A percentile compares a stretch with the other conserved stretches of the same genome.
Conservation (phyloP, 2,113 vertebrate species). For the Nyctibius bracteatus region DNA sequence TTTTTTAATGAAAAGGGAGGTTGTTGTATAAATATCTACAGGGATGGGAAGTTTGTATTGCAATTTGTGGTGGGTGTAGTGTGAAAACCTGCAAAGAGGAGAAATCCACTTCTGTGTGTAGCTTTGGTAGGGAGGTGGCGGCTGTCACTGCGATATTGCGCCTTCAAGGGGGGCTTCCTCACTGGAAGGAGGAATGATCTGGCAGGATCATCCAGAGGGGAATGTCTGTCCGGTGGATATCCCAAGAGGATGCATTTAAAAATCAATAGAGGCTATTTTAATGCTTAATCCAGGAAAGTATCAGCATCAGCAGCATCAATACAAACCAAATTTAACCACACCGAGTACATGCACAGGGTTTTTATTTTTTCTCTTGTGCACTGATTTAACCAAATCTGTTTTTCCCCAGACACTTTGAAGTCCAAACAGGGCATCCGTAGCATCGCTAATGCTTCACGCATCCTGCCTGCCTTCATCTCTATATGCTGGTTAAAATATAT, state of each 20-base stretch:
- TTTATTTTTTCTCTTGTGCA: not conserved
- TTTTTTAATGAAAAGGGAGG: not conserved
- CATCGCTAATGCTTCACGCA: not conserved
- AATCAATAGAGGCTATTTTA: constrained; percentile 20
- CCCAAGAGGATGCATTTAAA: constrained; percentile 4
- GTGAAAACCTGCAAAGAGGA: not conserved
- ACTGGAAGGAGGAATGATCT: too few species aligned
- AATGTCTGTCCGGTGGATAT: not conserved
- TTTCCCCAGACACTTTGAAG: not conserved
- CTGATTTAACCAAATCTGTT: not conserved
- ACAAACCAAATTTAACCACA: constrained; percentile 11
- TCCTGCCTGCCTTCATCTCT: not conserved
- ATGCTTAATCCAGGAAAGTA: not conserved
- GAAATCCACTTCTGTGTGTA: not conserved
- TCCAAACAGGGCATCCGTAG: not conserved
- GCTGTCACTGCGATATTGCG: not conserved
- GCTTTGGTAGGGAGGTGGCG: not conserved
- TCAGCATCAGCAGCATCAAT: constrained; percentile 5
- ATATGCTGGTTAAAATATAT: not conserved
- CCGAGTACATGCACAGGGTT: not conserved
- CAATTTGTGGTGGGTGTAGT: rapidly evolving
- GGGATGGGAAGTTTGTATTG: not conserved
- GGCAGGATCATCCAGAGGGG: not conserved
- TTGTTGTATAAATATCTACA: not conserved
- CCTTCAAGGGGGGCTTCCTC: not conserved